Evolutionary conservation across 2,113 vertebrate genomes (phyloP).

Genomic region (Cercopithecus mona): DNA sequence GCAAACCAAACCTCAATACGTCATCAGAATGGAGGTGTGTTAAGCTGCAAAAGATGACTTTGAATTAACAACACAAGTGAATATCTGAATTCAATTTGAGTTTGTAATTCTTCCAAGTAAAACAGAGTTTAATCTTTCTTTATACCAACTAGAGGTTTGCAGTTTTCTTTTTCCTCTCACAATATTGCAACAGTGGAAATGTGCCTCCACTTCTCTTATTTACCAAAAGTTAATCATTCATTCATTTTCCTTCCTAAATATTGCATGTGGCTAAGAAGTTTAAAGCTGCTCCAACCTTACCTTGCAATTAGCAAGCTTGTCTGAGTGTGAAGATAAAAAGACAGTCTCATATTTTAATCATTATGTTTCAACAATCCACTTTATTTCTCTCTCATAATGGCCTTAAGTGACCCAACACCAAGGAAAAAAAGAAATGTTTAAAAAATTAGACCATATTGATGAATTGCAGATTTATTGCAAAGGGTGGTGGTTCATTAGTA

Average conservation of each 20-base stretch:
- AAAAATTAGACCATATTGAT: slow-evolving; percentile 52
- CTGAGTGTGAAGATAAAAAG: slow-evolving; percentile 73
- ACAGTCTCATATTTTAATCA: slow-evolving; percentile 74
- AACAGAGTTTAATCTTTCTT: slow-evolving; percentile 57
- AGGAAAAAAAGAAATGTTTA: slow-evolving; percentile 56
- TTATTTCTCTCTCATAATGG: slow-evolving; percentile 60
- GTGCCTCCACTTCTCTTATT: slow-evolving; percentile 43
- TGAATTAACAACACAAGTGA: neutral
- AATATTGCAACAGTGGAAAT: slow-evolving; percentile 47
- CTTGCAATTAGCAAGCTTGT: slow-evolving; percentile 63
- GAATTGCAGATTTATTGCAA: slow-evolving; percentile 15
- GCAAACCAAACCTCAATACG: neutral
- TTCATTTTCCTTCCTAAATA: slow-evolving; percentile 77
- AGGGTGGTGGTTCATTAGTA: neutral
- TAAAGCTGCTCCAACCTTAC: slow-evolving; percentile 65
- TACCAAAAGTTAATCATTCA: slow-evolving; percentile 71
- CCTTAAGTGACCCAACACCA: slow-evolving; percentile 34
- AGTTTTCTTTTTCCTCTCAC: slow-evolving; percentile 36
- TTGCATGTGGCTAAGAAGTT: slow-evolving; percentile 67
- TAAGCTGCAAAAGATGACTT: neutral
- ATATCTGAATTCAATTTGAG: slow-evolving; percentile 46
- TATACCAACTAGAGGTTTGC: slow-evolving; percentile 43
- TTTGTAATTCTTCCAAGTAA: slow-evolving; percentile 52
- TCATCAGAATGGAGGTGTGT: neutral
- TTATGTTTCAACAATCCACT: slow-evolving; percentile 59